Evolutionary conservation across 2,888 invertebrate genomes (phyloP).

Genomic region (Phytoseiulus persimilis): DNA sequence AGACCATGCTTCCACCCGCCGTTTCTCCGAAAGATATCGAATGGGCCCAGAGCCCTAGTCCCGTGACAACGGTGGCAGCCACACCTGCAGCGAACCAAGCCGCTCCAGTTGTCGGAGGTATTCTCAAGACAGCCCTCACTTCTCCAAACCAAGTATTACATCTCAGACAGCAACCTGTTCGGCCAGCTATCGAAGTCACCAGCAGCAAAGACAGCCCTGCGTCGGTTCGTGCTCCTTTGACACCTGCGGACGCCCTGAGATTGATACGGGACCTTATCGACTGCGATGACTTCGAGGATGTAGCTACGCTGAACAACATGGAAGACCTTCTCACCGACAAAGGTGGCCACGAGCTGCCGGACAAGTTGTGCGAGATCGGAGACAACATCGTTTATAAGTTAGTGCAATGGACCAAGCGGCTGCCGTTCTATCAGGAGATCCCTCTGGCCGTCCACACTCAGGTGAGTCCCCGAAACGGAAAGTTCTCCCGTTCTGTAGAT

Average conservation of each 20-base stretch:
- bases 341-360: slow-evolving; percentile 66
- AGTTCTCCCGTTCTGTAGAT: too few relatives aligned
- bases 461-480: slow-evolving; percentile 41
- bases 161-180: slow-evolving; percentile 35
- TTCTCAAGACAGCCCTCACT: slow-evolving; percentile 84
- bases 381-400: slow-evolving; percentile 96
- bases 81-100: slow-evolving; percentile 30
- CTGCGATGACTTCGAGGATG: slow-evolving; percentile 92
- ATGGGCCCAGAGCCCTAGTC: neutral
- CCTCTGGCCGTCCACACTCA: slow-evolving; percentile 66
- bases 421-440: slow-evolving; percentile 92
- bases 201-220: neutral
- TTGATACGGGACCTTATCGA: slow-evolving; percentile 85
- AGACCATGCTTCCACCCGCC: slow-evolving; percentile 15
- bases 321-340: slow-evolving; percentile 76
- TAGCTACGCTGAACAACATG: slow-evolving; percentile 81
- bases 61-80: slow-evolving; percentile 22
- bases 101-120: slow-evolving; percentile 59
- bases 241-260: slow-evolving; percentile 69
- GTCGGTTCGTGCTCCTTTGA: slow-evolving; percentile 60
- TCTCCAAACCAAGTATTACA: slow-evolving; percentile 70
- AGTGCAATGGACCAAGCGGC: slow-evolving; percentile 95
- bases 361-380: slow-evolving; percentile 86
- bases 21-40: slow-evolving; percentile 19
- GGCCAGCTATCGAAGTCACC: neutral